A percentile compares a stretch with the other conserved stretches of the same genome.
Evolutionary conservation across 2,797 vertebrate species (phyloP).

Genomic region (Tragopan temminckii): DNA sequence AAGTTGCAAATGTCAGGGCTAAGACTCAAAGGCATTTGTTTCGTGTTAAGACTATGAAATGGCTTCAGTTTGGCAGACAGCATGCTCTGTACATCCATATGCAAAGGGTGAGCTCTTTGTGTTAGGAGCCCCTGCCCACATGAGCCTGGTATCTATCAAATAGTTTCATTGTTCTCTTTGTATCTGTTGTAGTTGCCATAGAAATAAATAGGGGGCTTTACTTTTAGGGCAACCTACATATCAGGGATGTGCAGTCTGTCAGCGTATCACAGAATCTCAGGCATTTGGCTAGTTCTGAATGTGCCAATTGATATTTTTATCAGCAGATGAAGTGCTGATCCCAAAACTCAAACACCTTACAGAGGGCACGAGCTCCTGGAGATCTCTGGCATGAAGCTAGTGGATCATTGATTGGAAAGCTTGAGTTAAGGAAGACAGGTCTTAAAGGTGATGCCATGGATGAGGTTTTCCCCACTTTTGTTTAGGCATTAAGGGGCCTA

Average conservation of each 20-base stretch:
- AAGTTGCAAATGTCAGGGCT: neutral
- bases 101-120: neutral
- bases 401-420: neutral
- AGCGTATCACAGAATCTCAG: neutral
- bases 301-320: neutral
- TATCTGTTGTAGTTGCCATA: too few relatives aligned
- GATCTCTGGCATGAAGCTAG: neutral
- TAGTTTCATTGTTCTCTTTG: too few relatives aligned
- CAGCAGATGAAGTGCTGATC: neutral
- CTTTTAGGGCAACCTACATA: too few relatives aligned
- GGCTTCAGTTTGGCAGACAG: neutral
- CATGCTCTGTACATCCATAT: rapidly evolving
- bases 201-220: too few relatives aligned
- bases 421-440: neutral
- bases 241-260: neutral
- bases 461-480: neutral
- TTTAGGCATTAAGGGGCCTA: rapidly evolving
- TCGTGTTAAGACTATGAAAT: neutral
- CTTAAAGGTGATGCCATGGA: neutral
- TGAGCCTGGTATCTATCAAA: neutral
- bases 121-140: rapidly evolving
- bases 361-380: neutral
- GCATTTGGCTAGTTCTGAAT: neutral
- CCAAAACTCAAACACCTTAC: neutral
- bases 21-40: conserved; percentile 2